Conservation (phyloP, 2,113 vertebrate species). For the Anhinga rufa region DNA sequence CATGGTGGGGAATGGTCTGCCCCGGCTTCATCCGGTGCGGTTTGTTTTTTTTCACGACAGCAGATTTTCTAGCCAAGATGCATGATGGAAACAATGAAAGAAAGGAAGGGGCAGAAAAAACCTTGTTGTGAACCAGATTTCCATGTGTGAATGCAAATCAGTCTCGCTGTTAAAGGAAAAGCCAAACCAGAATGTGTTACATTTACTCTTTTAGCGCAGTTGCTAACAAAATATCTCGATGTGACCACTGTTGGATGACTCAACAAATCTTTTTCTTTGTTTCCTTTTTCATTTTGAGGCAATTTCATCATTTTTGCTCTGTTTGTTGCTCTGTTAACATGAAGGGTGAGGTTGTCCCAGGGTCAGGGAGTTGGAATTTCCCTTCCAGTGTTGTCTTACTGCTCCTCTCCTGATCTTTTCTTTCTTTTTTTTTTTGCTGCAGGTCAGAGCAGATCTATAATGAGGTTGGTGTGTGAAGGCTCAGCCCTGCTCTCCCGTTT, state of each 20-base stretch:
- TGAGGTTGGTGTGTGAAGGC: not conserved
- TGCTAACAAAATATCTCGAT: slow-evolving; percentile 35
- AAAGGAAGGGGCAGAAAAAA: not conserved
- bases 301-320: not conserved
- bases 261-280: slow-evolving; percentile 9
- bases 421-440: not conserved
- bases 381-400: slow-evolving; percentile 42
- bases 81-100: not conserved
- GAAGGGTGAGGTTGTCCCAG: not conserved
- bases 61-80: not conserved
- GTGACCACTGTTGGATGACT: not conserved
- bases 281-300: not conserved
- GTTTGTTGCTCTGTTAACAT: not conserved
- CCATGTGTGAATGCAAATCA: slow-evolving; percentile 23
- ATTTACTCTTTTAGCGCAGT: slow-evolving; percentile 21
- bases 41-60: slow-evolving; percentile 12
- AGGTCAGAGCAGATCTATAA: not conserved
- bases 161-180: slow-evolving; percentile 11
- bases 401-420: not conserved
- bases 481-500: not conserved
- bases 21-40: not conserved
- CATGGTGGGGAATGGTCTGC: not conserved
- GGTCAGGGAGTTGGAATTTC: slow-evolving; percentile 62
- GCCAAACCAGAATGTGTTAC: slow-evolving; percentile 15
- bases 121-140: slow-evolving; percentile 11